Evolutionary conservation across 2,888 invertebrate genomes (phyloP), one percentile per base, ranked within the genome.

Genomic region (Agrotis clavis): DNA sequence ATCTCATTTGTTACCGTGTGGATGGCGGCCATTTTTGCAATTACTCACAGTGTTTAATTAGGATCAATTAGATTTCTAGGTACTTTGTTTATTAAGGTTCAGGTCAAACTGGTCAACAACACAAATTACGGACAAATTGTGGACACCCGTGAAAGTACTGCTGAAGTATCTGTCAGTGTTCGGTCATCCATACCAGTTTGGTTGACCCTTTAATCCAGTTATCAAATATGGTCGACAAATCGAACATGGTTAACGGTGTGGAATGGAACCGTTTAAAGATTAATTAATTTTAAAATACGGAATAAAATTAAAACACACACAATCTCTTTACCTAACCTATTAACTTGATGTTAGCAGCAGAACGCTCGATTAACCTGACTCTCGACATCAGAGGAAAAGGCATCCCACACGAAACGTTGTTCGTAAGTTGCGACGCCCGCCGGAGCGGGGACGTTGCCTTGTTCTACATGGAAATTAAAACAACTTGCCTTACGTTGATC

Each of bases 331-430:
- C 25, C 59, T 48, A 56, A 65, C 41, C 47, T 66, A 50, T 67
- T 62, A 73, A 30, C 25, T 45, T 30, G 11, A 53, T 51, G 54
- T 56, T 77, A 59, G 51, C 61, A 74, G 56, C 61, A 68, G 47
- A 51, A 60, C 68, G 77, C 67, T 84, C 73, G 79, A 84, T 86
- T 83, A 83, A 68, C 47, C 13, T 18, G 18, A 57, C 16, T 57
- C 41, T 51, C 54, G 47, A 70, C 41, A 51, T 35, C 21, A 35
- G 21, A 48, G n/a, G 6, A n/a, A n/a, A 5, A 57, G 57, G 3
- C 4, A 35, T 57, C 13, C n/a, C 35, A 57, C 57, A 57, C 57
- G n/a, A 35, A 2, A 13, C n/a, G 35, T 19, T 5, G 14, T n/a
- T 2, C 3, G 35, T n/a, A 56, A 13, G 57, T 6, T 14, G 57